Base-by-base conservation (phyloP, 64 coral and sea anemone genomes). In the Pocillopora verrucosa region DNA sequence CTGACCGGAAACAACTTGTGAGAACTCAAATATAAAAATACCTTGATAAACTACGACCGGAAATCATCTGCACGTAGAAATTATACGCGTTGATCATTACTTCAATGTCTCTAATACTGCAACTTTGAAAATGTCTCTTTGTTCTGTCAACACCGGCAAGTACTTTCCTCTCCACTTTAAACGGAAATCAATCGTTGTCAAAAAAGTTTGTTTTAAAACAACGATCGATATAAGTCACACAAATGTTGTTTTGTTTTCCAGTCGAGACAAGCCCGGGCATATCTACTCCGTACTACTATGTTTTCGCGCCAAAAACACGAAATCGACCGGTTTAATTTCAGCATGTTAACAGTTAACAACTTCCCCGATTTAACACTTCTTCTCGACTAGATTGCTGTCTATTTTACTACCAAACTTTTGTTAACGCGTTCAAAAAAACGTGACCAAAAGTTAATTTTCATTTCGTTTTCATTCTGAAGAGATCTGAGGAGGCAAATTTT, bases 231-330 rank as follows among this genome's bases (percentile, higher is more conserved):
- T 70, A 9, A 10, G 67, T 70, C n/a, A 70, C 67, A 70, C 22
- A 70, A 70, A 70, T 68, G 67, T n/a, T 70, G 67, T 70, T 70
- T 70, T 70, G n/a, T 4, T 24, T n/a, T 68, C 24, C 5, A 68
- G 65, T 26, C 67, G 25, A 70, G 67, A 70, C 67, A 70, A 70
- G 67, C 67, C 67, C 20, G 22, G 67, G 22, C 67, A 70, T 10
- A 24, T 24, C 67, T 25, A 10, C 25, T 20, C 1, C 67, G 67
- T 24, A 70, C n/a, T 26, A 5, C 25, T 70, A n/a, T 70, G 11
- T 63, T 63, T 70, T 70, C 67, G 22, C 67, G 67, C 67, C 67
- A 70, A 70, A 70, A 24, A 24, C 67, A 70, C 67, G 67, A n/a
- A 70, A 70, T 24, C 67, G 67, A 24, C 22, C 20, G 67, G n/a